phyloP scores from a whole-genome alignment of 2,113 vertebrate genomes.

The Ptychochromis oligacanthus region DNA sequence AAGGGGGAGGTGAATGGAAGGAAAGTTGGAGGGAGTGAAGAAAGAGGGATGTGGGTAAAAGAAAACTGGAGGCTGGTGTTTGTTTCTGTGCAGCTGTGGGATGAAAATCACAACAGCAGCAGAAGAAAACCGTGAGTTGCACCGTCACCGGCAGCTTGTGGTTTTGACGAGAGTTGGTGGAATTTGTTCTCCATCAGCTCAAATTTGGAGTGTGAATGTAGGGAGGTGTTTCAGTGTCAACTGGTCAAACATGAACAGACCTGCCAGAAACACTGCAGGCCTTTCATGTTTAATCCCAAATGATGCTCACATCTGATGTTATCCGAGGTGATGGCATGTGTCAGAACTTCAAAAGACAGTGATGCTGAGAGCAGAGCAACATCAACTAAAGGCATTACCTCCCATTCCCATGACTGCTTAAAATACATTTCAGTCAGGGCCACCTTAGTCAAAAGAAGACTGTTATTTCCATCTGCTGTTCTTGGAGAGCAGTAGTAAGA shows the following conservation, averaged over 20 bases:
- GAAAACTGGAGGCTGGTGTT: slow-evolving; percentile 53
- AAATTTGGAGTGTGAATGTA: slow-evolving; percentile 19
- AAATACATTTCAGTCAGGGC: background rate
- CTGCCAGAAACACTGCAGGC: background rate
- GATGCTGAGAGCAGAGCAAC: background rate
- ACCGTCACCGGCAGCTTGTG: slow-evolving; percentile 23
- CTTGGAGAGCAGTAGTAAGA: background rate
- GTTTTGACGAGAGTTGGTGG: slow-evolving; percentile 17
- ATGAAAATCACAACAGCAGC: slow-evolving; percentile 56
- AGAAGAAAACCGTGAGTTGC: slow-evolving; percentile 18
- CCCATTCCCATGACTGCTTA: background rate
- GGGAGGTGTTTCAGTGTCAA: slow-evolving; percentile 41
- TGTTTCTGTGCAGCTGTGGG: slow-evolving; percentile 55
- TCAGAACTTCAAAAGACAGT: too few species aligned
- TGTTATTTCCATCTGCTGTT: background rate
- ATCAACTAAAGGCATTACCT: background rate
- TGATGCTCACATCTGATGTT: background rate
- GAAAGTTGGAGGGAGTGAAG: slow-evolving; percentile 34
- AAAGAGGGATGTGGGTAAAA: slow-evolving; percentile 33
- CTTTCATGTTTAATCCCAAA: background rate
- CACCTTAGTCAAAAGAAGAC: background rate
- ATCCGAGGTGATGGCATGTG: background rate
- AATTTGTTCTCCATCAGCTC: slow-evolving; percentile 34
- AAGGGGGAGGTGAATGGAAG: slow-evolving; percentile 30
- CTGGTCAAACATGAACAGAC: slow-evolving; percentile 14